A percentile compares a stretch with the other conserved stretches of the same genome.
Conservation (phyloP, 2,797 vertebrate species). For the Tiaroga cobitis region DNA sequence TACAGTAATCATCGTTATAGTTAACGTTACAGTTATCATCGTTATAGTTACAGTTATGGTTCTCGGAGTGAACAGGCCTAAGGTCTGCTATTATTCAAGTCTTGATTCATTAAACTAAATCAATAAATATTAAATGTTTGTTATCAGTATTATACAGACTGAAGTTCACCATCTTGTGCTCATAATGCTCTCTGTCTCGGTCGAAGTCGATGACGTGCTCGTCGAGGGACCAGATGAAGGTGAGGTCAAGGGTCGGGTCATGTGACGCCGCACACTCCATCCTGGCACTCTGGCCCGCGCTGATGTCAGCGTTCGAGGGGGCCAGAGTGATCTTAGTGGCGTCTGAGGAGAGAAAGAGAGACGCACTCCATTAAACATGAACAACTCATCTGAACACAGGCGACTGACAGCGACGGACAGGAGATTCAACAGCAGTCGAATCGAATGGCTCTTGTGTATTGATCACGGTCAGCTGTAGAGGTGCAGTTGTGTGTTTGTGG, state of each 20-base stretch:
- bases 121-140: neutral
- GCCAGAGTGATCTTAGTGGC: constrained; percentile 93
- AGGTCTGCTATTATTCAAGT: neutral
- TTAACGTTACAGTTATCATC: too few relatives aligned
- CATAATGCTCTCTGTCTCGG: constrained; percentile 85
- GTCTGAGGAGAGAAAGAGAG: constrained; percentile 74
- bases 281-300: constrained; percentile 83
- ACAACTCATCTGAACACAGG: neutral
- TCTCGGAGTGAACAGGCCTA: too few relatives aligned
- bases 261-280: constrained; percentile 93
- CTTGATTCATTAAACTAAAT: neutral
- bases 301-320: constrained; percentile 88
- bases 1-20: too few relatives aligned
- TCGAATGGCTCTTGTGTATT: too few relatives aligned
- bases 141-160: constrained; percentile 31
- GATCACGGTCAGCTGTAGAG: neutral
- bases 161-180: constrained; percentile 83
- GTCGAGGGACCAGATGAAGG: constrained; percentile 94
- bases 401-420: too few relatives aligned
- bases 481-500: constrained; percentile 51
- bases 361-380: constrained; percentile 12
- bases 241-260: constrained; percentile 89
- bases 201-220: constrained; percentile 88
- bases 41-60: too few relatives aligned
- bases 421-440: neutral